A percentile compares a stretch with the other conserved stretches of the same genome.
Evolutionary conservation across 2,888 invertebrate species (phyloP).

Genomic region (Synanthedon formicaeformis): DNA sequence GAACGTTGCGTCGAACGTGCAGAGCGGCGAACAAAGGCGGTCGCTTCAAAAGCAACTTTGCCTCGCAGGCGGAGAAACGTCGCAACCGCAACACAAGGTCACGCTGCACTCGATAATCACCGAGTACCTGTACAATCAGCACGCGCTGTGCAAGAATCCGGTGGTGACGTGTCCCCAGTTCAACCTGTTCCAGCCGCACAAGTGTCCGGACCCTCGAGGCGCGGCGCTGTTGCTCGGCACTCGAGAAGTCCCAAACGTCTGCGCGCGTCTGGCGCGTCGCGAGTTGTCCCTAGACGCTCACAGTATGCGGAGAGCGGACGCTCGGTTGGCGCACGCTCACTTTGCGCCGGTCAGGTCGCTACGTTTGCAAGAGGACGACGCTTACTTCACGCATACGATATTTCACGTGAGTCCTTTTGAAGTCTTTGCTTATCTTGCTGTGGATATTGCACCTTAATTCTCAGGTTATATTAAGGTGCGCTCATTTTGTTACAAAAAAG

Average conservation of each 20-base stretch:
- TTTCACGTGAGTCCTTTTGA: slow-evolving; percentile 68
- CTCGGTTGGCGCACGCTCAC: slow-evolving; percentile 52
- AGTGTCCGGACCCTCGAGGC: slow-evolving; percentile 83
- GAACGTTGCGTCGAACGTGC: slow-evolving; percentile 12
- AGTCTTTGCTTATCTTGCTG: background rate
- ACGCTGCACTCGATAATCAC: slow-evolving; percentile 93
- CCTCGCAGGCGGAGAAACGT: slow-evolving; percentile 42
- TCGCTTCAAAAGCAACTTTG: slow-evolving; percentile 66
- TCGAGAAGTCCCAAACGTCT: slow-evolving; percentile 3
- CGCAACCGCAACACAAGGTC: slow-evolving; percentile 50
- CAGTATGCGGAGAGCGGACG: slow-evolving; percentile 26
- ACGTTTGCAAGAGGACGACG: slow-evolving; percentile 68
- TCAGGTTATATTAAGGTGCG: too few relatives aligned
- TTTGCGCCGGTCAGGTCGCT: slow-evolving; percentile 56
- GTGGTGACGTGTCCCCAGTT: slow-evolving; percentile 98
- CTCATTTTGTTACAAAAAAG: too few relatives aligned
- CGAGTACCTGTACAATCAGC: slow-evolving; percentile 96
- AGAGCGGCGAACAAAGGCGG: slow-evolving; percentile 36
- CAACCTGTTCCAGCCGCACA: slow-evolving; percentile 92
- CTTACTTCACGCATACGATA: slow-evolving; percentile 78
- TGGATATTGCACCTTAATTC: too few relatives aligned
- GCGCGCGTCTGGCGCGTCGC: slow-evolving; percentile 53
- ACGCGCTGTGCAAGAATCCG: slow-evolving; percentile 97
- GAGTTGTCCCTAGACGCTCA: slow-evolving; percentile 32
- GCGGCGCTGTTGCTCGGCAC: slow-evolving; percentile 39